A percentile compares a stretch with the other conserved stretches of the same genome.
Evolutionary conservation across 2,888 invertebrate species (phyloP).

Genomic region (Drosophila cyrtoloma): DNA sequence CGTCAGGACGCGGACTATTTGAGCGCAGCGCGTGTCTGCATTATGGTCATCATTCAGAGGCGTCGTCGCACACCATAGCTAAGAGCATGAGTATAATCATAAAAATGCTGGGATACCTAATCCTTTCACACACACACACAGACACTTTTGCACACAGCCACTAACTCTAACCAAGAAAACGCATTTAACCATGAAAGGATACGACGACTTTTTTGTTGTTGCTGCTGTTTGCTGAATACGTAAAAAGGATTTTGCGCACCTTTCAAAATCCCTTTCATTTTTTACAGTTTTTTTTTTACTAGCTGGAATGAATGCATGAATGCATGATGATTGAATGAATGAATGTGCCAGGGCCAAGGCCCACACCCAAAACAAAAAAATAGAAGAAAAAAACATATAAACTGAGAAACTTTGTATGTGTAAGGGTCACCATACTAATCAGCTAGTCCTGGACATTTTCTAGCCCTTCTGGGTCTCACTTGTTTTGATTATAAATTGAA

Average conservation of each 20-base stretch:
- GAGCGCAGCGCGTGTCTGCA: conserved; percentile 55
- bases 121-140: conserved; percentile 66
- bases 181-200: conserved; percentile 77
- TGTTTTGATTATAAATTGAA: conserved; percentile 79
- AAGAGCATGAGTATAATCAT: conserved; percentile 52
- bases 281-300: conserved; percentile 53
- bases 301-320: conserved; percentile 64
- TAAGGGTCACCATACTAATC: conserved; percentile 67
- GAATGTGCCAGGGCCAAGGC: conserved; percentile 54
- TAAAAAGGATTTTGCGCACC: conserved; percentile 77
- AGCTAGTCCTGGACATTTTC: conserved; percentile 50
- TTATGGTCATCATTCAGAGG: conserved; percentile 68
- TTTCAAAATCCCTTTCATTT: conserved; percentile 64
- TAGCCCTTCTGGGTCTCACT: conserved; percentile 38
- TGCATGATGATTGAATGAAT: conserved; percentile 72
- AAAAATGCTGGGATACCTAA: conserved; percentile 61
- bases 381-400: neutral
- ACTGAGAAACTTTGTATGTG: conserved; percentile 33
- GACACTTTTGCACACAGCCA: conserved; percentile 34
- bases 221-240: conserved; percentile 52
- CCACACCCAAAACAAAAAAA: conserved; percentile 17
- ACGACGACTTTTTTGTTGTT: conserved; percentile 51
- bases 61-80: conserved; percentile 41
- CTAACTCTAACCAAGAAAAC: conserved; percentile 66
- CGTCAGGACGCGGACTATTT: conserved; percentile 46